Base-by-base conservation (phyloP, 2,113 vertebrate species). In the Climacteris rufus region DNA sequence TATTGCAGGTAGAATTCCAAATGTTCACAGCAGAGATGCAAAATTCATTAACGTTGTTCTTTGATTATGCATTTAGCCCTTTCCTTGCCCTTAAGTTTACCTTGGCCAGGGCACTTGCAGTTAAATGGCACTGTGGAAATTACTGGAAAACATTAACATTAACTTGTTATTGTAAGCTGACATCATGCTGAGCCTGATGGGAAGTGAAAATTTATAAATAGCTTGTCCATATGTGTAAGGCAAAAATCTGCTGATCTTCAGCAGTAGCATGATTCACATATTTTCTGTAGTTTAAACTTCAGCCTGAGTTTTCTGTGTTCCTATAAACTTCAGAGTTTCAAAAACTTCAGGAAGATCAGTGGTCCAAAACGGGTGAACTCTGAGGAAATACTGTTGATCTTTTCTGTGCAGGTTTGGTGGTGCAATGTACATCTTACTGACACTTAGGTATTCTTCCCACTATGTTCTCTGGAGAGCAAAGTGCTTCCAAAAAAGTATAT, bases 101-200 rank as follows among this genome's bases (percentile, higher is more conserved):
- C 97, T 98, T 98, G 98, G 96, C 96, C 84, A 24, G 65, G 90
- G 94, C 85, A 91, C 85, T 97, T 92, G 97, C 84, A 97, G 94
- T 97, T 97, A 98, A 98, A 98, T 95, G 93, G 94, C 96, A 94
- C 94, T 91, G 95, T 95, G 95, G 97, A 97, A 98, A 98, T 98
- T 96, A 97, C 97, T 98, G 98, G 97, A 98, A 98, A 98, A 97
- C 97, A 98, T 98, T 96, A 97, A 97, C 93, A 96, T 97, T 98
- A 98, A 97, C 96, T 97, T 98, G 97, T 98, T 98, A 97, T 98
- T 98, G 97, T 98, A 98, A 97, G 96, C 96, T 98, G 96, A 97
- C 97, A 97, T 97, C 61, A 86, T 94, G 88, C 97, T 96, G 95
- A 96, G 94, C 93, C 85, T 97, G 94, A 97, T 98, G 95, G 97